Evolutionary conservation across 2,888 invertebrate genomes (phyloP).

Genomic region (Pecten maximus): DNA sequence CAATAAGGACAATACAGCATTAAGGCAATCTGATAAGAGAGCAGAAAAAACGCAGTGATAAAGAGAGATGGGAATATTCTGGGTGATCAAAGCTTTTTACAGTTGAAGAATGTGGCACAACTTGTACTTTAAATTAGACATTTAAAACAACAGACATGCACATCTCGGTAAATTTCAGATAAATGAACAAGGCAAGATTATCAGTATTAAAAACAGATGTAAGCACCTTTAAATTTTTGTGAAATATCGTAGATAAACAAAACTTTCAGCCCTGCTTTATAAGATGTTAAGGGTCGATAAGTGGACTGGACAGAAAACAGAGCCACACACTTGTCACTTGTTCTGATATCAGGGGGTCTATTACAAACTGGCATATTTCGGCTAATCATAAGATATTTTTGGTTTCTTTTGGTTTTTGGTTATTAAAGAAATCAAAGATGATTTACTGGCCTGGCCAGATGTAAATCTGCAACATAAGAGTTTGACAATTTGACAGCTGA

Average conservation of each 20-base stretch:
- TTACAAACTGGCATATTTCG: neutral
- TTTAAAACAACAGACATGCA: neutral
- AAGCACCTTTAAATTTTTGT: neutral
- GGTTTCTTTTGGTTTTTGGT: no score
- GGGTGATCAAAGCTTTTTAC: no score
- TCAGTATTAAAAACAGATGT: constrained; percentile 18
- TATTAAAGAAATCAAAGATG: no score
- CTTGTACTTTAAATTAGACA: neutral
- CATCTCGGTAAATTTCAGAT: neutral
- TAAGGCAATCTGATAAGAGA: no score
- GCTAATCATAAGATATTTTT: constrained; percentile 35
- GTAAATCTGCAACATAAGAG: no score
- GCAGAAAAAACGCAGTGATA: no score
- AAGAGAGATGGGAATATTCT: no score
- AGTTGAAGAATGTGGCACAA: neutral
- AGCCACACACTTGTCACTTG: neutral
- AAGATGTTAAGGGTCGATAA: neutral
- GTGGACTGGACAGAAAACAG: neutral
- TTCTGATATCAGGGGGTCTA: neutral
- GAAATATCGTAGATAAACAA: neutral
- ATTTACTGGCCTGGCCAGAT: no score
- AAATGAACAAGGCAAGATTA: neutral
- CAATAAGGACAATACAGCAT: no score
- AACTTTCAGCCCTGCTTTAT: neutral
- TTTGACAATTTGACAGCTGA: no score